These are phyloP conservation scores for Yponomeuta cagnagella DNA, from an alignment of 2,888 invertebrate species.

Conservation along the genomic window DNA sequence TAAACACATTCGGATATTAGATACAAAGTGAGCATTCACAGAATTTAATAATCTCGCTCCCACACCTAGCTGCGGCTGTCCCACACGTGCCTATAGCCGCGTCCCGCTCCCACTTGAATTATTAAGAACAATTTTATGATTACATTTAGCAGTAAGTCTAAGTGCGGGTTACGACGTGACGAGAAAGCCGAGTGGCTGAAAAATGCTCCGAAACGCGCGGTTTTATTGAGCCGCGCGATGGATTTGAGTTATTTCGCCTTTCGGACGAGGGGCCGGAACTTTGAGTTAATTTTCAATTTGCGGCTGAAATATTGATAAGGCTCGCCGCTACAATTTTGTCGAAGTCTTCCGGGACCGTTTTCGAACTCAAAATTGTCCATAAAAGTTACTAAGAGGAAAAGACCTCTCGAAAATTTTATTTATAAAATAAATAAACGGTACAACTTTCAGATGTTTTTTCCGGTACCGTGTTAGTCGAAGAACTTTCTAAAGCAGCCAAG, in stretches of 20 bases:
- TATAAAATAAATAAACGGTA: not conserved
- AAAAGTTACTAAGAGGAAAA: not conserved
- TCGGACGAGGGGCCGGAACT: constrained; percentile 33
- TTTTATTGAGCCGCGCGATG: constrained; percentile 69
- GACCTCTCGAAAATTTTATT: no score
- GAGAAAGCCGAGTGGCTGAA: constrained; percentile 61
- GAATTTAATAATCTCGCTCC: constrained; percentile 72
- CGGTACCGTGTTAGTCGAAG: not conserved
- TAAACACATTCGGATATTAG: constrained; percentile 75
- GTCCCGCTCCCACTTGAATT: constrained; percentile 56
- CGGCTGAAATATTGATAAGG: constrained; percentile 70
- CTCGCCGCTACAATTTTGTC: constrained; percentile 10
- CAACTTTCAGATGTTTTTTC: not conserved
- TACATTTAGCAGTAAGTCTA: constrained; percentile 66
- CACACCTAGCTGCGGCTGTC: constrained; percentile 39
- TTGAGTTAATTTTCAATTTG: constrained; percentile 69
- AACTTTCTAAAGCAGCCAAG: not conserved
- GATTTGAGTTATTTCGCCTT: constrained; percentile 63
- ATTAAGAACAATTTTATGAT: constrained; percentile 76
- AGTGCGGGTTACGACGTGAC: constrained; percentile 62
- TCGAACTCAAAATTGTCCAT: not conserved
- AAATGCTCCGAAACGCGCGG: constrained; percentile 67
- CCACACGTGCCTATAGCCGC: constrained; percentile 28
- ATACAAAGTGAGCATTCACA: constrained; percentile 75
- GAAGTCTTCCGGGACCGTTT: constrained; percentile 4